A percentile compares a stretch with the other conserved stretches of the same genome.
phyloP scores from a whole-genome alignment of 2,888 invertebrate genomes.

The Trissolcus brochymenae region DNA sequence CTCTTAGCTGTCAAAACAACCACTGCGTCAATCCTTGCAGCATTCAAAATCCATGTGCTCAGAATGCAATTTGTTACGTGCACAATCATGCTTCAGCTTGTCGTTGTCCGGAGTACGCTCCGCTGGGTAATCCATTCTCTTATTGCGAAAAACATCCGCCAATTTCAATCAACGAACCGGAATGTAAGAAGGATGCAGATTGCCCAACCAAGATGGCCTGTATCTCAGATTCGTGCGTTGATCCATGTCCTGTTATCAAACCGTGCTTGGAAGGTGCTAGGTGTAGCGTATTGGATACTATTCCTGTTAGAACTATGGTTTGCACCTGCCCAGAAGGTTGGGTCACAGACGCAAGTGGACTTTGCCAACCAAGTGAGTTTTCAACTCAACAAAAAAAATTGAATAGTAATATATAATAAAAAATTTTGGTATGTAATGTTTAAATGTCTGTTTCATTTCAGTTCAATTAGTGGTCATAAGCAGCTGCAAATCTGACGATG shows the following conservation, averaged over 20 bases:
- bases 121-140: conserved; percentile 83
- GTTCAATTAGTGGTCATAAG: conserved; percentile 78
- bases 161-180: conserved; percentile 78
- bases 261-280: conserved; percentile 86
- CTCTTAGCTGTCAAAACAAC: conserved; percentile 84
- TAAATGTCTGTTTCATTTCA: conserved; percentile 75
- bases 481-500: conserved; percentile 87
- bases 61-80: conserved; percentile 88
- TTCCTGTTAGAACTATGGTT: conserved; percentile 91
- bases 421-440: conserved; percentile 9
- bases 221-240: conserved; percentile 85
- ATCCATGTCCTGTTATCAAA: conserved; percentile 86
- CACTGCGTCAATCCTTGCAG: conserved; percentile 89
- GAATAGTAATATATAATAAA: background rate
- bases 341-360: conserved; percentile 87
- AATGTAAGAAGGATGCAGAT: conserved; percentile 87
- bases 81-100: conserved; percentile 89
- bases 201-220: conserved; percentile 90
- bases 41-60: conserved; percentile 84
- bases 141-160: conserved; percentile 82
- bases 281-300: conserved; percentile 89
- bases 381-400: background rate
- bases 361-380: conserved; percentile 82
- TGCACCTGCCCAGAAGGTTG: conserved; percentile 92
- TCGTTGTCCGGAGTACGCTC: conserved; percentile 87